Evolutionary conservation across 1,140 invertebrate species (phyloP).

Genomic region (Cephus cinctus): DNA sequence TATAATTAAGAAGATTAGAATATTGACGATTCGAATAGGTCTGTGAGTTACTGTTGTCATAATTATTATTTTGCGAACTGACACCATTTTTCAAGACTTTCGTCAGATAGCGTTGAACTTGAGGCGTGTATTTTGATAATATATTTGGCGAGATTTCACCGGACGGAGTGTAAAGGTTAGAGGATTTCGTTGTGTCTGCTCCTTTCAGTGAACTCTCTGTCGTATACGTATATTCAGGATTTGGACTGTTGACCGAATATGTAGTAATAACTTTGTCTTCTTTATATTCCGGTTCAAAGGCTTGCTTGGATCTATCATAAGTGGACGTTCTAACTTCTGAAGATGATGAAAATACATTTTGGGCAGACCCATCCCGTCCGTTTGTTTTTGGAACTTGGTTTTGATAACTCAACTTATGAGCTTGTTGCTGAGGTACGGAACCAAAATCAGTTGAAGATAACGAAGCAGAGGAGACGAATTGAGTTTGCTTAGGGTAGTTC

Average conservation of each 20-base stretch:
- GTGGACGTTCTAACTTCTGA: background rate
- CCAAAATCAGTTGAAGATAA: background rate
- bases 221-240: constrained; percentile 42
- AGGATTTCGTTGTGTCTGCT: constrained; percentile 4
- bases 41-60: constrained; percentile 6
- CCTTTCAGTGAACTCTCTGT: constrained; percentile 5
- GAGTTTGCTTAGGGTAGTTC: constrained; percentile 18
- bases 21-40: constrained; percentile 31
- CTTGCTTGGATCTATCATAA: background rate
- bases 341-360: background rate
- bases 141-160: constrained; percentile 20
- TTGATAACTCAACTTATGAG: background rate
- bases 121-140: constrained; percentile 24
- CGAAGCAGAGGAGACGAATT: constrained; percentile 24
- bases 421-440: constrained; percentile 21
- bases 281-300: constrained; percentile 6
- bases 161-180: constrained; percentile 18
- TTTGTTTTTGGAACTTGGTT: constrained; percentile 26
- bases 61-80: constrained; percentile 12
- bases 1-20: constrained; percentile 45
- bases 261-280: constrained; percentile 19
- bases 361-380: constrained; percentile 14
- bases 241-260: constrained; percentile 38
- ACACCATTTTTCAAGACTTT: constrained; percentile 23
- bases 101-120: constrained; percentile 30